Conservation (phyloP, 1,140 invertebrate genomes). For the Nephila pilipes region DNA sequence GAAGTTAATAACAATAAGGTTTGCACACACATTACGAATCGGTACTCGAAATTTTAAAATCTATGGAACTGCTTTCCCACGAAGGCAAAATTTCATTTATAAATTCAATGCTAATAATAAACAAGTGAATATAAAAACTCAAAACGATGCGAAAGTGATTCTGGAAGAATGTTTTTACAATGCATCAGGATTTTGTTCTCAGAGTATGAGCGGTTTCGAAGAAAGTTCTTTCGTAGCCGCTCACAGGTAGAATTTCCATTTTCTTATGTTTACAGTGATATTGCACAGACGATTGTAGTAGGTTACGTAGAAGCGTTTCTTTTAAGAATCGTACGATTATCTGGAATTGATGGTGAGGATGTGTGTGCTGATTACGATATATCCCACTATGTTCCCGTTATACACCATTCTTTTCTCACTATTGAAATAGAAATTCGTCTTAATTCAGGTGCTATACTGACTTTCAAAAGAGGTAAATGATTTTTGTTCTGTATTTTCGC, state of each 20-base stretch:
- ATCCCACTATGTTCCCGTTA: constrained; percentile 23
- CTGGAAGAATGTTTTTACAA: not conserved
- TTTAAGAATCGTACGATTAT: not conserved
- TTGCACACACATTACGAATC: not conserved
- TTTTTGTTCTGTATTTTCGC: not conserved
- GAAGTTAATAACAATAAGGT: not conserved
- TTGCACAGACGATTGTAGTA: not conserved
- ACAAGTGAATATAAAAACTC: not conserved
- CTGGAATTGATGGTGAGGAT: constrained; percentile 16
- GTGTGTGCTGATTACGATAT: not conserved
- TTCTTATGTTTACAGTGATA: constrained; percentile 12
- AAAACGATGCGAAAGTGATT: not conserved
- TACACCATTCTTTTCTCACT: not conserved
- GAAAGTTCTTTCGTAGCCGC: not conserved
- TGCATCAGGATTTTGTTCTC: not conserved
- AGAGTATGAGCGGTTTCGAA: no score
- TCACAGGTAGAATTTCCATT: no score
- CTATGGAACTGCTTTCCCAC: not conserved
- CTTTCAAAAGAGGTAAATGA: constrained; percentile 22
- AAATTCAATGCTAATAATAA: constrained; percentile 19
- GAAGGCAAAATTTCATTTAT: not conserved
- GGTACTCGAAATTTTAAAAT: not conserved
- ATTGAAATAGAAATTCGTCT: not conserved
- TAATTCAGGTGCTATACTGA: not conserved
- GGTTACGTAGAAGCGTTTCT: constrained; percentile 5